Percentiles rank a stretch among this genome's conserved stretches.
phyloP scores from a whole-genome alignment of 2,888 invertebrate species.

The Athalia rosae region DNA sequence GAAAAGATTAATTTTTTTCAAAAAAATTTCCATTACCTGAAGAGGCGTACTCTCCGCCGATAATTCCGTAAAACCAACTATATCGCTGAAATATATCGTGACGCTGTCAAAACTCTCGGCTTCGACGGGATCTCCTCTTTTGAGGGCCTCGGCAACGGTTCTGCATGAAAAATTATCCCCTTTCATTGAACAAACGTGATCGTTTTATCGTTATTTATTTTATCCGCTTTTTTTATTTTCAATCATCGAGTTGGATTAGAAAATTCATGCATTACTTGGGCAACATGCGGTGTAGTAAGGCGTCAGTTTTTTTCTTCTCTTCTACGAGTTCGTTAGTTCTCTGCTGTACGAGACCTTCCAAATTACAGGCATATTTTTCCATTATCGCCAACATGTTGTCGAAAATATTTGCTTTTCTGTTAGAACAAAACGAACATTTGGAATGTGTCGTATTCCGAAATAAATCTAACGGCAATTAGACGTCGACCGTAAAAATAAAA shows the following conservation, averaged over 20 bases:
- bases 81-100: constrained; percentile 89
- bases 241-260: too few relatives aligned
- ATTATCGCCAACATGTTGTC: constrained; percentile 93
- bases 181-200: neutral
- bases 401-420: constrained; percentile 88
- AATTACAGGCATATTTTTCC: constrained; percentile 92
- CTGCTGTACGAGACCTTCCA: constrained; percentile 89
- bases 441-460: neutral
- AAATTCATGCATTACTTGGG: constrained; percentile 79
- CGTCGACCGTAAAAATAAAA: neutral
- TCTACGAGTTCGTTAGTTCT: constrained; percentile 86
- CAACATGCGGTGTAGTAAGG: constrained; percentile 88
- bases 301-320: constrained; percentile 91
- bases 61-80: constrained; percentile 88
- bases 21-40: constrained; percentile 76
- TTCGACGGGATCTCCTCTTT: constrained; percentile 85
- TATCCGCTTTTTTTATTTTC: neutral
- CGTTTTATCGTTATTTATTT: neutral
- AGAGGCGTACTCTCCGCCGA: constrained; percentile 87
- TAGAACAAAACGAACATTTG: constrained; percentile 43
- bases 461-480: neutral
- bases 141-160: constrained; percentile 87
- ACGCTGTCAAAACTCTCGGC: constrained; percentile 89
- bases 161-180: constrained; percentile 71
- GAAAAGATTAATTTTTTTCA: neutral